Percentiles rank a stretch among this genome's conserved stretches.
Evolutionary conservation across 2,113 vertebrate species (phyloP).

Genomic region (Amphiprion percula): DNA sequence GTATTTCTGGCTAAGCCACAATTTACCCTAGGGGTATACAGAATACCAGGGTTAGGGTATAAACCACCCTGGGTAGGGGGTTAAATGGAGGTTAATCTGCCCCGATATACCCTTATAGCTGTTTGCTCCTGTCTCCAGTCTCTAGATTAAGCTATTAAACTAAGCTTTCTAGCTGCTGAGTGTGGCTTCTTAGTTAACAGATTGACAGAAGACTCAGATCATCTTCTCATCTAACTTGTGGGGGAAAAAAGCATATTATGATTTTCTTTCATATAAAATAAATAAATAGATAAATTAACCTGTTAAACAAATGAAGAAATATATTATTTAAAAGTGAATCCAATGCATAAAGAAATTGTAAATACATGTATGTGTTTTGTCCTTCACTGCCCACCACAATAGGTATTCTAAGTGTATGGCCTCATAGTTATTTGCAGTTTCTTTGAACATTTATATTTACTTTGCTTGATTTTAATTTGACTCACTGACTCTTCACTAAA

Average conservation of each 20-base stretch:
- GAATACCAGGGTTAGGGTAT: too few relatives aligned
- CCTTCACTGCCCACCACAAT: too few relatives aligned
- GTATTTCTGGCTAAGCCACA: too few relatives aligned
- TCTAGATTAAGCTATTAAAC: background rate
- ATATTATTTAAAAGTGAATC: background rate
- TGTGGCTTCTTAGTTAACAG: background rate
- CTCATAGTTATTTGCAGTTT: background rate
- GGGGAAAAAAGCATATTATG: background rate
- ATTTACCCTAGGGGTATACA: too few relatives aligned
- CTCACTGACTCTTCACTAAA: background rate
- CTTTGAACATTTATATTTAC: conserved; percentile 10
- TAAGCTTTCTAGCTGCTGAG: conserved; percentile 2
- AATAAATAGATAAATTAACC: conserved; percentile 4
- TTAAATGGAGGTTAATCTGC: too few relatives aligned
- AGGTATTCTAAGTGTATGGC: background rate
- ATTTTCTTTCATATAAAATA: conserved; percentile 7
- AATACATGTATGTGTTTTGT: background rate
- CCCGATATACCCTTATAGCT: too few relatives aligned
- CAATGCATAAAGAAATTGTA: background rate
- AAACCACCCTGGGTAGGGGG: too few relatives aligned
- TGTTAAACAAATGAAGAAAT: background rate
- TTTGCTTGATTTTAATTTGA: background rate
- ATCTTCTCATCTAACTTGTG: conserved; percentile 10
- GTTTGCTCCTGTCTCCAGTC: background rate
- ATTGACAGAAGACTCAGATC: background rate